phyloP scores from a whole-genome alignment of 2,113 vertebrate genomes.

The Prunella fulvescens region DNA sequence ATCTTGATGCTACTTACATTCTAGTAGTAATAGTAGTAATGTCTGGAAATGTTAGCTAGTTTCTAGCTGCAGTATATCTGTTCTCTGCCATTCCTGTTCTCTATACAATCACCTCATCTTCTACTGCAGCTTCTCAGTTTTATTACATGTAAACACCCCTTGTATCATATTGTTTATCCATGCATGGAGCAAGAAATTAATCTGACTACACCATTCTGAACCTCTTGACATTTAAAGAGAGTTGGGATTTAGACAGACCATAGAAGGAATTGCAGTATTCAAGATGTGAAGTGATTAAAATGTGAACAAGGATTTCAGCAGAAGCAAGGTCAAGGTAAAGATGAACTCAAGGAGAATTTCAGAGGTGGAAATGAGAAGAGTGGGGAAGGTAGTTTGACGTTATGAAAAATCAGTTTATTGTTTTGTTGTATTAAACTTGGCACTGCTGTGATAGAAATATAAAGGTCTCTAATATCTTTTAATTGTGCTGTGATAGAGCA shows the following conservation, averaged over 20 bases:
- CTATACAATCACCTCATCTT: background rate
- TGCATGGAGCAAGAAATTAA: conserved; percentile 57
- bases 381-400: background rate
- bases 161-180: conserved; percentile 56
- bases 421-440: conserved; percentile 11
- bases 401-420: background rate
- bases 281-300: conserved; percentile 42
- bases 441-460: background rate
- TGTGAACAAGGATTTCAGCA: conserved; percentile 44
- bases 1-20: background rate
- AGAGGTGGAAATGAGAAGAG: background rate
- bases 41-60: background rate
- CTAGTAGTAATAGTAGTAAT: background rate
- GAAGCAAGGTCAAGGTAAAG: conserved; percentile 49
- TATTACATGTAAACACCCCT: conserved; percentile 22
- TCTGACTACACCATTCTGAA: conserved; percentile 44
- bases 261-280: conserved; percentile 24
- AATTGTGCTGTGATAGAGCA: background rate
- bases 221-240: conserved; percentile 44
- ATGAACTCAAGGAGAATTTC: conserved; percentile 41
- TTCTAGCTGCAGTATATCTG: background rate
- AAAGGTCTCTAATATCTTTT: background rate
- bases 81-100: background rate
- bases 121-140: conserved; percentile 11
- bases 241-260: conserved; percentile 13